These are phyloP conservation scores for Xestia xanthographa DNA, from an alignment of 2,888 invertebrate genomes.

Conservation along the genomic window DNA sequence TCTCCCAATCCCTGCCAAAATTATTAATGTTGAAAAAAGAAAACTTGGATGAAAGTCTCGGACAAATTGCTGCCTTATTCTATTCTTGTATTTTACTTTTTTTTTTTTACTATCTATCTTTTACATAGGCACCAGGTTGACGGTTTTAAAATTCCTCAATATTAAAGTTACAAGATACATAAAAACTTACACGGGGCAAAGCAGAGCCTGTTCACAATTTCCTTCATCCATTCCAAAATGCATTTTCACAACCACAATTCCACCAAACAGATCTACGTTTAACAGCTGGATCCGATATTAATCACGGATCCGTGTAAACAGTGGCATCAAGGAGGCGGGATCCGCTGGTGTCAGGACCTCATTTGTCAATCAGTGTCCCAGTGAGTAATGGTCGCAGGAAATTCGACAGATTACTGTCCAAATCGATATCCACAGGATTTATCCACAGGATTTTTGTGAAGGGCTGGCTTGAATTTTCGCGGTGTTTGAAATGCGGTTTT, in stretches of 20 bases:
- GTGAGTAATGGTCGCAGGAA: conserved; percentile 57
- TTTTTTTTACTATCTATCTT: background rate
- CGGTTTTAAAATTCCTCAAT: background rate
- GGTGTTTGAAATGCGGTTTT: conserved; percentile 10
- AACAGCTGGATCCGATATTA: conserved; percentile 41
- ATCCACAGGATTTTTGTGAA: too few species aligned
- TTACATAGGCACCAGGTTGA: background rate
- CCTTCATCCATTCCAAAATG: background rate
- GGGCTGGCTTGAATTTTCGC: background rate
- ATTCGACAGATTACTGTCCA: conserved; percentile 44
- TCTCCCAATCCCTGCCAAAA: too few species aligned
- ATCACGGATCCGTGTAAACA: conserved; percentile 46
- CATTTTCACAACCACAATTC: conserved; percentile 1
- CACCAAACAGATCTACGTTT: conserved; percentile 17
- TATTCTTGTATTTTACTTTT: background rate
- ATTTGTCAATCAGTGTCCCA: conserved; percentile 66
- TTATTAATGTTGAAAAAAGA: background rate
- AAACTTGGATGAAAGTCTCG: background rate
- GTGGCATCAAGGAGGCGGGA: conserved; percentile 31
- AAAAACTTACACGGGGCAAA: background rate
- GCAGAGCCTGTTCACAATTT: background rate
- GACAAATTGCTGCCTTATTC: background rate
- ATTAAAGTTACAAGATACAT: background rate
- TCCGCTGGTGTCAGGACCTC: conserved; percentile 38
- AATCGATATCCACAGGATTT: conserved; percentile 26